These are phyloP conservation scores for Bombus confusus DNA, from an alignment of 1,140 invertebrate species.

Conservation along the genomic window DNA sequence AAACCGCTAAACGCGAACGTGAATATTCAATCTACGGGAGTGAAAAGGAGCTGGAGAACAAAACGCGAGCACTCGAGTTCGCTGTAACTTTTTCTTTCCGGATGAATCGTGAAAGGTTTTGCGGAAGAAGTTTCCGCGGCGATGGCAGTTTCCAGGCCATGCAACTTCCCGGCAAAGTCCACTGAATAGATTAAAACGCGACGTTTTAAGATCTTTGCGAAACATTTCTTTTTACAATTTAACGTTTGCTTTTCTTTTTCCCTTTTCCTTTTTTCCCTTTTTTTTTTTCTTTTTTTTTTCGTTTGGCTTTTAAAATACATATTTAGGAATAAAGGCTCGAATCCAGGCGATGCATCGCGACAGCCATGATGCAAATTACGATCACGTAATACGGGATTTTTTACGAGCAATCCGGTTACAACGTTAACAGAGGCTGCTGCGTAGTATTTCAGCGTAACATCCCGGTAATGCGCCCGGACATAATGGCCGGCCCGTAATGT, in stretches of 20 bases:
- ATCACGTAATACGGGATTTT: constrained; percentile 17
- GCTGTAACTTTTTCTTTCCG: neutral
- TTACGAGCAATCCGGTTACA: constrained; percentile 1
- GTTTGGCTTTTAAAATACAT: neutral
- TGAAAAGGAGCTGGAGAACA: neutral
- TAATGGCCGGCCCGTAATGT: constrained; percentile 27
- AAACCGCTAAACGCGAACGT: neutral
- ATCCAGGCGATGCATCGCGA: neutral
- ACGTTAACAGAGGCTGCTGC: neutral
- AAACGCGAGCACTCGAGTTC: no score
- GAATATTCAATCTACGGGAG: neutral
- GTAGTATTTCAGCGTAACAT: constrained; percentile 33
- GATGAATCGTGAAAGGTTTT: neutral
- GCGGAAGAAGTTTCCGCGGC: no score
- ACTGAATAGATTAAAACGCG: constrained; percentile 7
- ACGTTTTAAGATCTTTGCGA: neutral
- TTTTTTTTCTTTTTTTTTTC: neutral
- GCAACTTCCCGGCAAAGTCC: neutral
- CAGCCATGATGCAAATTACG: constrained; percentile 8
- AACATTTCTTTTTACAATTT: neutral
- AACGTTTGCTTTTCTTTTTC: no score
- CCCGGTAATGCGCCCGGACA: constrained; percentile 28
- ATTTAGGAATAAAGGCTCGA: neutral
- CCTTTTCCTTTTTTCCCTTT: fast-evolving
- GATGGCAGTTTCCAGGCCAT: no score